Conservation (phyloP, 37 sponge, comb jelly and placozoan genomes). For the Geodia barretti region DNA sequence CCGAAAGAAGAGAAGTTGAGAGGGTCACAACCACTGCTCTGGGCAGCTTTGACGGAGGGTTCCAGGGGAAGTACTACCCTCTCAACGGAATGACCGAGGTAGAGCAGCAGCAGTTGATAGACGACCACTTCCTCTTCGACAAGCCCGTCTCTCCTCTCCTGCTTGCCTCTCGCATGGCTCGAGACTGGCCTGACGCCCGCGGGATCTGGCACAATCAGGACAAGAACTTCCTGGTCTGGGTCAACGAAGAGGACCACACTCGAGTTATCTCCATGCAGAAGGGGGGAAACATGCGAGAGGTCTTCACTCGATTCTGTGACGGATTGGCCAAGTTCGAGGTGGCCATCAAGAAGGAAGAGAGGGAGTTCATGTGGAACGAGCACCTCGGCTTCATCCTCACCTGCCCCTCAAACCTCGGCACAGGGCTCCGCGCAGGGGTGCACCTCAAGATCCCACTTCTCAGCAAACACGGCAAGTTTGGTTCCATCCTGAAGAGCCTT, state of each 20-base stretch:
- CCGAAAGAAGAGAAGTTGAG: conserved; percentile 73
- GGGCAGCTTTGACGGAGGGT: conserved; percentile 52
- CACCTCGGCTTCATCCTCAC: conserved; percentile 84
- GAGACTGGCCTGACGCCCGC: conserved; percentile 81
- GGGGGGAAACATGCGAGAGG: conserved; percentile 79
- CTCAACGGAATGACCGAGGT: conserved; percentile 67
- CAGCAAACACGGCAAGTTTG: conserved; percentile 47
- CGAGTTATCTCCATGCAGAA: conserved; percentile 86
- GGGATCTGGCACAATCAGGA: conserved; percentile 78
- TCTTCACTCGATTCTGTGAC: conserved; percentile 63
- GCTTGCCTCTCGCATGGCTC: conserved; percentile 51
- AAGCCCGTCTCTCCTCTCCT: conserved; percentile 53
- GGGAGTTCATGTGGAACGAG: conserved; percentile 72
- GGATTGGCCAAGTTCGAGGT: conserved; percentile 65
- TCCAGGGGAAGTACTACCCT: conserved; percentile 75
- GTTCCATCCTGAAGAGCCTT: conserved; percentile 55
- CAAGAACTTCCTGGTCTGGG: conserved; percentile 81
- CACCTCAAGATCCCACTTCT: conserved; percentile 81
- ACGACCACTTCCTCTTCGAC: conserved; percentile 80
- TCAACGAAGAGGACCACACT: conserved; percentile 91
- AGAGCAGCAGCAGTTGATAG: conserved; percentile 71
- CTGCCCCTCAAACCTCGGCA: conserved; percentile 93
- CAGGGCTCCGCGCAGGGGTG: conserved; percentile 80
- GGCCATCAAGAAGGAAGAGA: conserved; percentile 39
- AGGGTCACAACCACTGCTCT: conserved; percentile 44